Percentiles rank a stretch among this genome's conserved stretches.
Evolutionary conservation across 2,113 vertebrate genomes (phyloP).

Genomic region (Poeciliopsis occidentalis): DNA sequence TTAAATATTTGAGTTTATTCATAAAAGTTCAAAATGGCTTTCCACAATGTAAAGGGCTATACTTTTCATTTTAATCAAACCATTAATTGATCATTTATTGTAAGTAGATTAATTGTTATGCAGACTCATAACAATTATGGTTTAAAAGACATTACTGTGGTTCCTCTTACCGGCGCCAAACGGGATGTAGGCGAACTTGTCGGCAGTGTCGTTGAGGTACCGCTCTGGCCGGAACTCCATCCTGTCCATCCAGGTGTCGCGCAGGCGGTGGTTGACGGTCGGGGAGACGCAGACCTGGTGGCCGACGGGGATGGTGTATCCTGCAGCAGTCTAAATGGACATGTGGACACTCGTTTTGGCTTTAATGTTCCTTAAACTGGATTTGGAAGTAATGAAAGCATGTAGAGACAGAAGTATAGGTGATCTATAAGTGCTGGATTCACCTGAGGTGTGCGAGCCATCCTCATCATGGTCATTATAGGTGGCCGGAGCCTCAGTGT

Average conservation of each 20-base stretch:
- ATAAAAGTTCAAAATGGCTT: too few relatives aligned
- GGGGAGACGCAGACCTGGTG: conserved; percentile 98
- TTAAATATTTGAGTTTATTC: too few relatives aligned
- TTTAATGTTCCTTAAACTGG: background rate
- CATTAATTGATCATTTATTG: too few relatives aligned
- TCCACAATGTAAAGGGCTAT: too few relatives aligned
- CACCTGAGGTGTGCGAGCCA: conserved; percentile 92
- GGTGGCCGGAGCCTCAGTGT: conserved; percentile 94
- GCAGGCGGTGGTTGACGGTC: conserved; percentile 94
- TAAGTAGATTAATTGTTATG: background rate
- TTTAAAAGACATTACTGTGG: background rate
- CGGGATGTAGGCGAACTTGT: conserved; percentile 94
- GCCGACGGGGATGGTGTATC: conserved; percentile 90
- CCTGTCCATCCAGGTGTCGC: conserved; percentile 85
- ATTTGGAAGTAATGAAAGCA: background rate
- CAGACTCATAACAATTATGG: background rate
- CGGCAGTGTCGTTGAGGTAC: conserved; percentile 88
- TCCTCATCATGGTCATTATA: conserved; percentile 99
- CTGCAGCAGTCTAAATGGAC: conserved; percentile 83
- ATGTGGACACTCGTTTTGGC: background rate
- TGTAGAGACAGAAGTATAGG: too few relatives aligned
- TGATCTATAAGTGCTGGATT: too few relatives aligned
- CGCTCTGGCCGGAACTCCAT: conserved; percentile 90
- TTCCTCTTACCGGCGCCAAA: conserved; percentile 90
- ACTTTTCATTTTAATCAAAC: too few relatives aligned